Evolutionary conservation across 2,888 invertebrate species (phyloP).

Genomic region (Eupsilia transversa): DNA sequence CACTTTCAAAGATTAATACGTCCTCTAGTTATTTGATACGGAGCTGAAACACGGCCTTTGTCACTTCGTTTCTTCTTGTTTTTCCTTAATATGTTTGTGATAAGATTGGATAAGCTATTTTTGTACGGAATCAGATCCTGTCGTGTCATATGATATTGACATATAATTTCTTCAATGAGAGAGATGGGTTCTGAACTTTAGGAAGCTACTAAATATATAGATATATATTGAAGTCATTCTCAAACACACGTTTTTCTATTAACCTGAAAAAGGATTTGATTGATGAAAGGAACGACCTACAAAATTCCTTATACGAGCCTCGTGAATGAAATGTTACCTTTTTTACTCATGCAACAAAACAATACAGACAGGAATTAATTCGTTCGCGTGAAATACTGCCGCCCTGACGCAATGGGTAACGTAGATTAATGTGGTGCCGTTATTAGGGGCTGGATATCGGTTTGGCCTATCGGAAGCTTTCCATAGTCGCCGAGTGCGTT

Average conservation of each 20-base stretch:
- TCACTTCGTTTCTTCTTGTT: slow-evolving; percentile 32
- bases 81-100: slow-evolving; percentile 35
- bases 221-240: neutral
- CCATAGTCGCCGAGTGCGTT: slow-evolving; percentile 43
- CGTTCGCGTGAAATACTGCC: slow-evolving; percentile 20
- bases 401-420: slow-evolving; percentile 35
- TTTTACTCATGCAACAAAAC: slow-evolving; percentile 9
- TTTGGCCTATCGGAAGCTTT: slow-evolving; percentile 49
- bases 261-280: neutral
- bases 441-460: slow-evolving; percentile 50
- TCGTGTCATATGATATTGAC: slow-evolving; percentile 30
- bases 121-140: slow-evolving; percentile 8
- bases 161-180: slow-evolving; percentile 6
- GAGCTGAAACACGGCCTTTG: slow-evolving; percentile 28
- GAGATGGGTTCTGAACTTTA: neutral
- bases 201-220: neutral
- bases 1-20: slow-evolving; percentile 73
- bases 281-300: neutral
- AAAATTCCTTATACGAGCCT: neutral
- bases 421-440: slow-evolving; percentile 57
- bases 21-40: slow-evolving; percentile 65
- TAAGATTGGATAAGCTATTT: slow-evolving; percentile 26
- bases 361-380: slow-evolving; percentile 35
- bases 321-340: neutral
- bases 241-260: neutral